Evolutionary conservation across 2,113 vertebrate genomes (phyloP).

Genomic region (Typhlomys cinereus): DNA sequence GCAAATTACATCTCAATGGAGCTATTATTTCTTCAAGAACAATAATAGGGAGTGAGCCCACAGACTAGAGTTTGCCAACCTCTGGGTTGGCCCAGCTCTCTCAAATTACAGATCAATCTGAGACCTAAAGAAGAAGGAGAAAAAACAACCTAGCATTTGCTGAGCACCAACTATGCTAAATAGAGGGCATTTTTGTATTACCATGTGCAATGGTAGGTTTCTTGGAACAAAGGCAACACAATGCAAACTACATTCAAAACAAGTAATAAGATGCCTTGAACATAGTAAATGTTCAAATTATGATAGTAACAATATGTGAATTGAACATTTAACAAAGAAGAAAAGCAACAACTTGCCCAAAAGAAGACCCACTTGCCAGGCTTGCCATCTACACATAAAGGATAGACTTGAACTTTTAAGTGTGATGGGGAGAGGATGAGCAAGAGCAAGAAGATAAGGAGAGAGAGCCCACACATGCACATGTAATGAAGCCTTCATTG

Average conservation of each 20-base stretch:
- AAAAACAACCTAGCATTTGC: background rate
- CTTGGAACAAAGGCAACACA: constrained; percentile 45
- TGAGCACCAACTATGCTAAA: background rate
- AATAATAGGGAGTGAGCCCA: background rate
- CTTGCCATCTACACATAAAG: constrained; percentile 18
- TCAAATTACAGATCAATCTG: constrained; percentile 24
- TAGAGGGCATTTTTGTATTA: background rate
- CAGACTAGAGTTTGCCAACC: background rate
- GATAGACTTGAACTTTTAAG: constrained; percentile 11
- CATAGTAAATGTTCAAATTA: background rate
- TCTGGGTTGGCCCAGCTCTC: background rate
- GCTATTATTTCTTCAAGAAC: constrained; percentile 7
- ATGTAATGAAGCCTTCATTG: background rate
- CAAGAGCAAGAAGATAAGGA: background rate
- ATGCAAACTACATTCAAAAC: background rate
- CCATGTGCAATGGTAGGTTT: background rate
- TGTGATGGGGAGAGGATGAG: background rate
- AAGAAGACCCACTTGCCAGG: constrained; percentile 7
- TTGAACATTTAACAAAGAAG: constrained; percentile 22
- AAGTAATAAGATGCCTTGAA: background rate
- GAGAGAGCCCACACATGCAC: background rate
- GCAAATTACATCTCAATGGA: background rate
- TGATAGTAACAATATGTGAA: constrained; percentile 22
- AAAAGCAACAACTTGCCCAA: background rate
- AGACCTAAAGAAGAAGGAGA: background rate